Evolutionary conservation across 2,113 vertebrate species (phyloP).

Genomic region (Nothobranchius kuhntae): DNA sequence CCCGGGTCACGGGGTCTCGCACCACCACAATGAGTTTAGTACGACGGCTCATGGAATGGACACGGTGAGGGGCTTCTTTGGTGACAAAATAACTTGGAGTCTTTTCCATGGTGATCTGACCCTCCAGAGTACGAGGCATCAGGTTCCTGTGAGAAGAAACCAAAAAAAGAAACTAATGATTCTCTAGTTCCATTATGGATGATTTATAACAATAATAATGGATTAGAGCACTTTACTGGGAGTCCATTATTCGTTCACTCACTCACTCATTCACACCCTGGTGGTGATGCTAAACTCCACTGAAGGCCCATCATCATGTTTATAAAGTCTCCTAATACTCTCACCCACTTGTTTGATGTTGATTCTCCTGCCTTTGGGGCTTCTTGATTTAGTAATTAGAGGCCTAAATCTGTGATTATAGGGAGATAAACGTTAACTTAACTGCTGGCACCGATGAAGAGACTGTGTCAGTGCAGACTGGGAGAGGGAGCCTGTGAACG

Average conservation of each 20-base stretch:
- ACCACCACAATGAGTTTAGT: conserved; percentile 96
- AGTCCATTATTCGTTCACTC: too few species aligned
- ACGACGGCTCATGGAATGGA: conserved; percentile 87
- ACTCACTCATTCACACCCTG: too few species aligned
- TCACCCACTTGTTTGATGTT: conserved; percentile 33
- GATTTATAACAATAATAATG: neutral
- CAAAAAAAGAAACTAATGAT: conserved; percentile 22
- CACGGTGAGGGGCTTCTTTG: conserved; percentile 87
- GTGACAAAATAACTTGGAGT: conserved; percentile 98
- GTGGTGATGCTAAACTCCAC: too few species aligned
- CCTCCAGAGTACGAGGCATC: conserved; percentile 92
- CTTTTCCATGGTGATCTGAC: conserved; percentile 99
- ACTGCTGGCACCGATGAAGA: conserved; percentile 55
- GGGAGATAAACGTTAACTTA: conserved; percentile 66
- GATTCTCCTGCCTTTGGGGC: conserved; percentile 30
- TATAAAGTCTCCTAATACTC: conserved; percentile 18
- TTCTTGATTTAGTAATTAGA: conserved; percentile 61
- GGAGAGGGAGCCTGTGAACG: conserved; percentile 41
- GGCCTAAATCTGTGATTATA: conserved; percentile 61
- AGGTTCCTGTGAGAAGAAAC: conserved; percentile 80
- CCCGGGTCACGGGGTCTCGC: conserved; percentile 91
- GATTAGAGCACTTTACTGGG: too few species aligned
- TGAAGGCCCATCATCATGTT: too few species aligned
- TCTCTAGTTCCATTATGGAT: neutral
- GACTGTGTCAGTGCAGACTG: conserved; percentile 36